Evolutionary conservation across 2,113 vertebrate species (phyloP).

Genomic region (Mola mola): DNA sequence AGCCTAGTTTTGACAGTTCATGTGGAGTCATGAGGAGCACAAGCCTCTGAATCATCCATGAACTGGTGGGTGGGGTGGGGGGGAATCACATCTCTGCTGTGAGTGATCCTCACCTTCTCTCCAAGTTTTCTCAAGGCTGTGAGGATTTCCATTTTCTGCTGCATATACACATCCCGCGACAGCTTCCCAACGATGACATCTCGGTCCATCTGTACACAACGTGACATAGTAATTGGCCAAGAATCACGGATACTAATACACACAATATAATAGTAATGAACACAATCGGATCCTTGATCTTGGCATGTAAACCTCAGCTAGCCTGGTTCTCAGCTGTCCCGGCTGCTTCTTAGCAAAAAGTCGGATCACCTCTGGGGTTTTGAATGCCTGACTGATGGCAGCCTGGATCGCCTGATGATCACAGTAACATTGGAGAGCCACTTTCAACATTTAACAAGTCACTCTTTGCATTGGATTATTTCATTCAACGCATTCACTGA

Average conservation of each 20-base stretch:
- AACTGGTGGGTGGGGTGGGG: neutral
- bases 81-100: conserved; percentile 1
- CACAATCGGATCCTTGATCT: neutral
- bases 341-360: conserved; percentile 99
- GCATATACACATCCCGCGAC: conserved; percentile 85
- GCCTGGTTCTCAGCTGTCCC: conserved; percentile 90
- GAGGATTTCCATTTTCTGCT: conserved; percentile 97
- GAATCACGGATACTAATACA: neutral
- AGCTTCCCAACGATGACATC: conserved; percentile 96
- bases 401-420: conserved; percentile 92
- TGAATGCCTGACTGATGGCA: conserved; percentile 98
- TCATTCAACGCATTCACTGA: neutral
- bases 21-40: conserved; percentile 12
- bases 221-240: conserved; percentile 41
- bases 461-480: neutral
- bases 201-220: conserved; percentile 89
- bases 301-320: conserved; percentile 88
- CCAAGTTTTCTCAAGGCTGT: conserved; percentile 95
- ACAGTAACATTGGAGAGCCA: conserved; percentile 45
- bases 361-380: conserved; percentile 97
- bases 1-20: neutral
- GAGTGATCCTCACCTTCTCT: conserved; percentile 87
- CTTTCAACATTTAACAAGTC: neutral
- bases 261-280: neutral
- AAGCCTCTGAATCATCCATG: conserved; percentile 33